Evolutionary conservation across 2,888 invertebrate genomes (phyloP).

Genomic region (Crocallis elinguaria): DNA sequence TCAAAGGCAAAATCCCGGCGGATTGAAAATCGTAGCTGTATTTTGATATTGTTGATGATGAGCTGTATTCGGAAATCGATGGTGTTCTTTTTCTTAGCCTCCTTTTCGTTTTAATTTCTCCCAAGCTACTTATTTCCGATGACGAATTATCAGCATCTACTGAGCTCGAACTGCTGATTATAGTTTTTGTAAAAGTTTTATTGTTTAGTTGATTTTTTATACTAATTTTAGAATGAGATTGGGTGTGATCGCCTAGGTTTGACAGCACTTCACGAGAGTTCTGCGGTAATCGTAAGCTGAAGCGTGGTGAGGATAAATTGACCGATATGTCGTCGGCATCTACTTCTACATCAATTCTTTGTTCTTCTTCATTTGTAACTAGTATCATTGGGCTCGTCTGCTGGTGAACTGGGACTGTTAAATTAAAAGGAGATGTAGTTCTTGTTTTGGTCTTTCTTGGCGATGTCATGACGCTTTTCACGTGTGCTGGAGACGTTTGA

Average conservation of each 20-base stretch:
- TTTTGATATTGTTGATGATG: conserved; percentile 55
- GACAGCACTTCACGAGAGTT: conserved; percentile 66
- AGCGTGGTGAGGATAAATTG: conserved; percentile 74
- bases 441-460: conserved; percentile 73
- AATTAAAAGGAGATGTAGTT: conserved; percentile 70
- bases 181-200: conserved; percentile 41
- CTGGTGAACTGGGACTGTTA: conserved; percentile 57
- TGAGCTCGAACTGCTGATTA: conserved; percentile 64
- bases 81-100: conserved; percentile 49
- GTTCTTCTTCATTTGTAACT: conserved; percentile 49
- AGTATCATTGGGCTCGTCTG: conserved; percentile 69
- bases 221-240: conserved; percentile 34
- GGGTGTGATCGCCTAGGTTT: conserved; percentile 52
- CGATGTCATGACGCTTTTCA: conserved; percentile 77
- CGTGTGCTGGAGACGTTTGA: conserved; percentile 77
- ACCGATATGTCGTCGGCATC: conserved; percentile 68
- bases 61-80: conserved; percentile 63
- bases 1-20: conserved; percentile 60
- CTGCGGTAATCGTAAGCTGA: conserved; percentile 71
- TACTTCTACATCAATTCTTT: conserved; percentile 47
- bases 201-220: conserved; percentile 28
- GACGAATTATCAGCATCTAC: conserved; percentile 68
- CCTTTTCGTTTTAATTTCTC: conserved; percentile 67
- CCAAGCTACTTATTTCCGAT: conserved; percentile 77
- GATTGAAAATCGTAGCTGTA: conserved; percentile 58